Conservation (phyloP, 1,140 invertebrate species). For the Bombus confusus region DNA sequence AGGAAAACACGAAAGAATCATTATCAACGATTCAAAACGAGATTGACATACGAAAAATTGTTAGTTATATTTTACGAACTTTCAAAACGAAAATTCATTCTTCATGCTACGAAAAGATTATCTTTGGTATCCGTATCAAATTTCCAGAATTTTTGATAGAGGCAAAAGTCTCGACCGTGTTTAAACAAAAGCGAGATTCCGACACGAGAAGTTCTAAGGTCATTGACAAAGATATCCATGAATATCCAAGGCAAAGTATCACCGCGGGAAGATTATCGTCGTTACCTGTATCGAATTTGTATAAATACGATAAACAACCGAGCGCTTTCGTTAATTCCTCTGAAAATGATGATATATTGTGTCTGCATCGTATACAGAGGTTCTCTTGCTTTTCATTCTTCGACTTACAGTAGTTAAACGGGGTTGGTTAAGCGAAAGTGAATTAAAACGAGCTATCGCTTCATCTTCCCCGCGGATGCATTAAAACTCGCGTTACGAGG, state of each 20-base stretch:
- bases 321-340: background rate
- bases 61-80: too few relatives aligned
- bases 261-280: too few relatives aligned
- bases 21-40: too few relatives aligned
- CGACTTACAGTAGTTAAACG: background rate
- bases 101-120: too few relatives aligned
- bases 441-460: background rate
- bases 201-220: background rate
- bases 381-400: background rate
- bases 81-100: too few relatives aligned
- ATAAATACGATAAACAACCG: background rate
- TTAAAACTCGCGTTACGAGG: conserved; percentile 15
- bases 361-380: background rate
- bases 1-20: too few relatives aligned
- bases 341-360: background rate
- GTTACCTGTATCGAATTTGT: too few relatives aligned
- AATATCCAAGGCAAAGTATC: too few relatives aligned
- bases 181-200: background rate
- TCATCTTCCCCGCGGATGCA: background rate
- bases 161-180: background rate
- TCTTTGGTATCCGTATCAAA: too few relatives aligned
- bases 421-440: background rate
- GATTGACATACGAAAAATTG: too few relatives aligned
- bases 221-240: too few relatives aligned
- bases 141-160: background rate